Evolutionary conservation across 2,797 vertebrate species (phyloP).

Genomic region (Lepidocolaptes lacrymiger): DNA sequence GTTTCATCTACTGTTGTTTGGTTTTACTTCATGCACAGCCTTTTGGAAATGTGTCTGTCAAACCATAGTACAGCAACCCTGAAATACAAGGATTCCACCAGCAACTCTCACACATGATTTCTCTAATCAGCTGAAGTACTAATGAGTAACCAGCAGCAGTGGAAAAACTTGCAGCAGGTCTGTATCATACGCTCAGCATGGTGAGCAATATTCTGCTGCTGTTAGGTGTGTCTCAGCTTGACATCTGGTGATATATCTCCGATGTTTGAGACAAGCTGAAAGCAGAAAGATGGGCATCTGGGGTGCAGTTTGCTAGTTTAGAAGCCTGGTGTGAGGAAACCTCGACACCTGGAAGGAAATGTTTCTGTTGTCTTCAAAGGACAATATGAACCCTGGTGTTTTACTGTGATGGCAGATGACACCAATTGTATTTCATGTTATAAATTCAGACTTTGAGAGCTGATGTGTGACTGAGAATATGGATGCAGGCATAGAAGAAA

Average conservation of each 20-base stretch:
- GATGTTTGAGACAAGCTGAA: background rate
- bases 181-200: background rate
- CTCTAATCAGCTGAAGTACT: background rate
- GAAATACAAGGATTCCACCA: background rate
- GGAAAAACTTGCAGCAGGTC: background rate
- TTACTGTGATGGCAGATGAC: background rate
- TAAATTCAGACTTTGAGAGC: conserved; percentile 10
- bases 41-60: background rate
- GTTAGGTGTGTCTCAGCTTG: background rate
- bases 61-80: background rate
- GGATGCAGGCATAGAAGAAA: background rate
- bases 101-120: background rate
- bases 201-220: background rate
- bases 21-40: background rate
- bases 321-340: conserved; percentile 6
- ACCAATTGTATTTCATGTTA: background rate
- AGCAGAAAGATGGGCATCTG: background rate
- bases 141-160: background rate
- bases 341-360: background rate
- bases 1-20: background rate
- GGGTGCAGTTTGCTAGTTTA: conserved; percentile 11
- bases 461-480: background rate
- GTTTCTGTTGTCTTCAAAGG: background rate
- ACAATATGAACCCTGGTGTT: background rate
- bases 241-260: background rate